These are phyloP conservation scores for Drosophila serrata DNA, from an alignment of 1,140 invertebrate genomes.

Conservation along the genomic window DNA sequence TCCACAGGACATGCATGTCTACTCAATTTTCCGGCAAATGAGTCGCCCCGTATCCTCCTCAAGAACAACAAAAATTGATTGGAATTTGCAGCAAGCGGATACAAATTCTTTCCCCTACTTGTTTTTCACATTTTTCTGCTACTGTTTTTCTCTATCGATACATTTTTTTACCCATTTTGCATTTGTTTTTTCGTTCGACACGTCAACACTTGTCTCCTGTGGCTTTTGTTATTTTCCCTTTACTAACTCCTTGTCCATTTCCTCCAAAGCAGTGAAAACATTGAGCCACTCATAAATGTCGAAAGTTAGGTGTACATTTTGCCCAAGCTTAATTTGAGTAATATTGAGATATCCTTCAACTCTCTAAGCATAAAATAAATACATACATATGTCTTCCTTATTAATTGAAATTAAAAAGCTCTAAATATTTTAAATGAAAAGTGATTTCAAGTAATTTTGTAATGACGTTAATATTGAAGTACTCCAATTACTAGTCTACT, in stretches of 20 bases:
- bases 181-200: constrained; percentile 26
- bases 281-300: constrained; percentile 52
- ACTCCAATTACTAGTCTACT: background rate
- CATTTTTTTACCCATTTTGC: constrained; percentile 3
- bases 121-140: constrained; percentile 23
- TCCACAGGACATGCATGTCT: constrained; percentile 74
- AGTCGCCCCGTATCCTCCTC: constrained; percentile 52
- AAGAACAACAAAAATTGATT: constrained; percentile 73
- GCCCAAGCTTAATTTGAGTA: background rate
- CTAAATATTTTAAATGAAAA: background rate
- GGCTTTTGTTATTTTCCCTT: constrained; percentile 51
- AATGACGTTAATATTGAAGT: background rate
- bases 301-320: constrained; percentile 7
- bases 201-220: constrained; percentile 71
- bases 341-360: background rate
- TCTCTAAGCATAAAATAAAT: background rate
- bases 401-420: background rate
- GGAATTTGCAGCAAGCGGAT: constrained; percentile 77
- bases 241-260: constrained; percentile 2
- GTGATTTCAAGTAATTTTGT: background rate
- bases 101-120: constrained; percentile 44
- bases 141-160: constrained; percentile 11
- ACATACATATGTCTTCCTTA: background rate
- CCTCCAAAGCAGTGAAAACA: background rate
- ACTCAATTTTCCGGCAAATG: constrained; percentile 83